These are phyloP conservation scores for Mesochorus sp. DNA, from an alignment of 2,888 invertebrate genomes.

Conservation along the genomic window DNA sequence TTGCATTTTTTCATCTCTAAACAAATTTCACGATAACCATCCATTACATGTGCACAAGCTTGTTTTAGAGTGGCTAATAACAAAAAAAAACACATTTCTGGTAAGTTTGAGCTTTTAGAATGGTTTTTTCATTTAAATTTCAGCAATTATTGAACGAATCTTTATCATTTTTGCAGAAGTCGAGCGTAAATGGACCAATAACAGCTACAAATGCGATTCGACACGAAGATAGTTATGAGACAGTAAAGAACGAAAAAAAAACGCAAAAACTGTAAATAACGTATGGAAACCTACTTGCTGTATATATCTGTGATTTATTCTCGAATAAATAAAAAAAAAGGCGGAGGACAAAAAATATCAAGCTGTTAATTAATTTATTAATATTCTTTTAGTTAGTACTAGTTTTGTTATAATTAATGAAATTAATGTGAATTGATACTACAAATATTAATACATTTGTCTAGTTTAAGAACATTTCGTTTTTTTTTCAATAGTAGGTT, in stretches of 20 bases:
- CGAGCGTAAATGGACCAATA: neutral
- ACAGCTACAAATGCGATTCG: neutral
- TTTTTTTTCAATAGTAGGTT: conserved; percentile 13
- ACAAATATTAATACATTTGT: conserved; percentile 17
- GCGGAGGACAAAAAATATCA: neutral
- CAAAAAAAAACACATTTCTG: neutral
- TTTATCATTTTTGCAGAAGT: conserved; percentile 30
- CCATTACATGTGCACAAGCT: conserved; percentile 14
- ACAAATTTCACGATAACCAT: conserved; percentile 7
- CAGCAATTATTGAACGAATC: neutral
- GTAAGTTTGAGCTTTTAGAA: conserved; percentile 26
- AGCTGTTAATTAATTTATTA: neutral
- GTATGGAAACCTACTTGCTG: conserved; percentile 1
- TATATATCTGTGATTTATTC: conserved; percentile 23
- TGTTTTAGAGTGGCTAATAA: neutral
- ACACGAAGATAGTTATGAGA: neutral
- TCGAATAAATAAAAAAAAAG: conserved; percentile 32
- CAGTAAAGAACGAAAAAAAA: neutral
- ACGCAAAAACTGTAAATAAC: neutral
- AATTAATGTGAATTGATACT: conserved; percentile 44
- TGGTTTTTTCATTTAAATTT: neutral
- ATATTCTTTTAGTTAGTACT: neutral
- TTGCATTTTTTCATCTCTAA: neutral
- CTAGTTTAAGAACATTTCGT: neutral
- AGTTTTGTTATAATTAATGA: neutral